These are phyloP conservation scores for Sialia sialis DNA, from an alignment of 2,113 vertebrate genomes.

Conservation along the genomic window DNA sequence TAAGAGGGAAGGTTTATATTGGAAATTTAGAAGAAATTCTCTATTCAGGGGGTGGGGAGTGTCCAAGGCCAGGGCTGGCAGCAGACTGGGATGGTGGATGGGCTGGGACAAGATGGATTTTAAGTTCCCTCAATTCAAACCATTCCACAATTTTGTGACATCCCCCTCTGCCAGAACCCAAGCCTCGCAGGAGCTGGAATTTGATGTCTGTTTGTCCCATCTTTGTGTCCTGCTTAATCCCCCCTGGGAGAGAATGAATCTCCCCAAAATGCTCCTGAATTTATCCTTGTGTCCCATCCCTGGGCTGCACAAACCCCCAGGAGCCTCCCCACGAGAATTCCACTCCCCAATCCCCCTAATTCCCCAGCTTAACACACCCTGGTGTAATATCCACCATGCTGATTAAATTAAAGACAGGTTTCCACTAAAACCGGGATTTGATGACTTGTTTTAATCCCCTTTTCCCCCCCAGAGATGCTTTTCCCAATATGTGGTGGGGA, in stretches of 20 bases:
- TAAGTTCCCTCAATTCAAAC: neutral
- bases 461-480: neutral
- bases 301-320: rapidly evolving
- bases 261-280: neutral
- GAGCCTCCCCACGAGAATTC: neutral
- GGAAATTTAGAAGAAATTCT: neutral
- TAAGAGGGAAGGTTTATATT: neutral
- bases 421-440: neutral
- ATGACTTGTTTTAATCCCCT: neutral
- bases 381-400: neutral
- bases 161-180: neutral
- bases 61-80: neutral
- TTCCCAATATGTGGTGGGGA: rapidly evolving
- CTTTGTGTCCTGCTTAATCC: neutral
- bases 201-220: neutral
- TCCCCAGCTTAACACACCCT: neutral
- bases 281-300: rapidly evolving
- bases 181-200: rapidly evolving
- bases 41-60: neutral
- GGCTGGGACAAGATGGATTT: neutral
- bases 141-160: rapidly evolving
- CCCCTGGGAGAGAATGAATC: neutral
- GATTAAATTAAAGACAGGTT: slow-evolving; percentile 5
- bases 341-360: neutral
- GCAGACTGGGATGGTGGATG: rapidly evolving